These are phyloP conservation scores for Vulpes ferrilata DNA, from an alignment of 2,113 vertebrate genomes.

Conservation along the genomic window DNA sequence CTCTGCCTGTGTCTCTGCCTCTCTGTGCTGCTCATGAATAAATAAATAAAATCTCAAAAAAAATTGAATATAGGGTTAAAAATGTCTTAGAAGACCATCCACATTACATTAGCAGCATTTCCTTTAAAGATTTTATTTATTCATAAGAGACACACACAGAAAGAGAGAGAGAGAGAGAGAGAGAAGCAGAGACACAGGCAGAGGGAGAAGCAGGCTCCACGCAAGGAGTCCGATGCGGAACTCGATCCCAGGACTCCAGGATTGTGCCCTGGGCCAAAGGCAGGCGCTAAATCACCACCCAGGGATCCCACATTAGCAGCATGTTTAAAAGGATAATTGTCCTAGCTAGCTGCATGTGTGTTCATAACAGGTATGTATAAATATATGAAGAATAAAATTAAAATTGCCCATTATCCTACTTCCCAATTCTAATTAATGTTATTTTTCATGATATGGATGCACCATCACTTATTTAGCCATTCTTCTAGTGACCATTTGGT, in stretches of 20 bases:
- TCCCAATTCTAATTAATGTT: not conserved
- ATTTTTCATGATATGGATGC: not conserved
- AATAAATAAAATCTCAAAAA: too few relatives aligned
- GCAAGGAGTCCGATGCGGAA: too few relatives aligned
- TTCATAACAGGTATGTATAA: not conserved
- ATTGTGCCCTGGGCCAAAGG: too few relatives aligned
- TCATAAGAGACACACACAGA: too few relatives aligned
- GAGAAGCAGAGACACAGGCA: too few relatives aligned
- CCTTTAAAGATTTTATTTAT: too few relatives aligned
- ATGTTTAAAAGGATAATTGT: not conserved
- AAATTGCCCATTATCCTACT: conserved; percentile 7
- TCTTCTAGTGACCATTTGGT: not conserved
- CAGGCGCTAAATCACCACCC: too few relatives aligned
- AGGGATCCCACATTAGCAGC: not conserved
- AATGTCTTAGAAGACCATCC: not conserved
- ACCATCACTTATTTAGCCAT: not conserved
- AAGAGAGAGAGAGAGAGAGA: too few relatives aligned
- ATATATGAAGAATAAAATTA: conserved; percentile 34
- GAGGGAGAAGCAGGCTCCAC: too few relatives aligned
- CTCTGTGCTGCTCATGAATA: too few relatives aligned
- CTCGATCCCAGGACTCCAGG: too few relatives aligned
- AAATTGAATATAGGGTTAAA: not conserved
- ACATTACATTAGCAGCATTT: not conserved
- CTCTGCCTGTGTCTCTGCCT: too few relatives aligned
- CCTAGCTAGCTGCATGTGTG: not conserved